Evolutionary conservation across 2,888 invertebrate species (phyloP).

Genomic region (Cordilura impudica): DNA sequence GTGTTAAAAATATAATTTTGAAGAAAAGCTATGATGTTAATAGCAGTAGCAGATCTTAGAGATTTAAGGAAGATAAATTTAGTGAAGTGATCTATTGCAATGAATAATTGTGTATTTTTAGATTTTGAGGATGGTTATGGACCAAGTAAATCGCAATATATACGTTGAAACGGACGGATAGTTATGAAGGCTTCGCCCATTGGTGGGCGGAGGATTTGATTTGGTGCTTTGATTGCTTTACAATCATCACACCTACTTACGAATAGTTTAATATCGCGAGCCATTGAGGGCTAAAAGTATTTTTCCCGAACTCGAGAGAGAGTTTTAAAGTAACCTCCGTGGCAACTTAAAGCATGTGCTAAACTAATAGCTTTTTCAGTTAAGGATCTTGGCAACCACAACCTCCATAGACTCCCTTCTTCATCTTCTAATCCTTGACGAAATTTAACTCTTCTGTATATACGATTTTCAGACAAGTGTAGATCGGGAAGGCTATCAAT

Average conservation of each 20-base stretch:
- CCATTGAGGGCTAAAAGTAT: no score
- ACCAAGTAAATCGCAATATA: constrained; percentile 11
- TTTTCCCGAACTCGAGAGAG: background rate
- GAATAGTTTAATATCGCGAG: no score
- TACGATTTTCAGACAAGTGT: background rate
- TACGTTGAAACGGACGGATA: background rate
- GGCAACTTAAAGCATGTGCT: background rate
- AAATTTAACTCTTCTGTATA: background rate
- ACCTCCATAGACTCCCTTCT: background rate
- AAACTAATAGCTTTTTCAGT: background rate
- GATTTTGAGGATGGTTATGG: background rate
- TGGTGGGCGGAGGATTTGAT: background rate
- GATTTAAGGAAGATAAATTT: background rate
- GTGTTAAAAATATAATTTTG: constrained; percentile 26
- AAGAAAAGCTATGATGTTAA: constrained; percentile 19
- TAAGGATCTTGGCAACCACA: background rate
- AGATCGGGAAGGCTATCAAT: background rate
- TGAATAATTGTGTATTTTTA: background rate
- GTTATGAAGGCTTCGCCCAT: background rate
- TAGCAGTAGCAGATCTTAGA: background rate
- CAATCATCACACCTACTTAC: no score
- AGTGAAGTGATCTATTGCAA: background rate
- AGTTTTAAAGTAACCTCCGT: constrained; percentile 31
- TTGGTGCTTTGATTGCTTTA: background rate
- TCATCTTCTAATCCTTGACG: background rate